Conservation (phyloP, 2,888 invertebrate species). For the Diabrotica balteata region DNA sequence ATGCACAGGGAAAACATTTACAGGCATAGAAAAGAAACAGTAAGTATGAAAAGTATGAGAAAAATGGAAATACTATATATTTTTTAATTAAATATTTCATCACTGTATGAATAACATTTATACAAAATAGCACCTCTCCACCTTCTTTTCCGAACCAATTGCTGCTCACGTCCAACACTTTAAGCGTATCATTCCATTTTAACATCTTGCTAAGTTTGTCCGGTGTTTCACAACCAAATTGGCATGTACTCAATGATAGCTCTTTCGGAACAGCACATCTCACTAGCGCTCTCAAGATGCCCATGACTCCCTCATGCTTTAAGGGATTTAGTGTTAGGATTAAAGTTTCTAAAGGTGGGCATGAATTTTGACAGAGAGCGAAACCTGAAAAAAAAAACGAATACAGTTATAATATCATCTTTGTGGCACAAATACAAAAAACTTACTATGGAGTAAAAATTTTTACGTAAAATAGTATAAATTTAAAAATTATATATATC, state of each 20-base stretch:
- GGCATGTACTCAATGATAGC: slow-evolving; percentile 65
- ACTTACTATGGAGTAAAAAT: too few species aligned
- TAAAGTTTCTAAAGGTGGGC: slow-evolving; percentile 52
- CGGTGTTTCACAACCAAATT: slow-evolving; percentile 64
- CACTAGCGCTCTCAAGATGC: slow-evolving; percentile 66
- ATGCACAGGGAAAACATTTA: too few species aligned
- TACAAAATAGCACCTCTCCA: slow-evolving; percentile 52
- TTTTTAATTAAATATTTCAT: too few species aligned
- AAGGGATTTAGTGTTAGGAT: slow-evolving; percentile 71
- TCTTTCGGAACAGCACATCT: slow-evolving; percentile 65
- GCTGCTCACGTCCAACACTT: slow-evolving; percentile 65
- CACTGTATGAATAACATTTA: too few species aligned
- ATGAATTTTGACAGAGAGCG: slow-evolving; percentile 46
- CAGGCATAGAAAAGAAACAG: too few species aligned
- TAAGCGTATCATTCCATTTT: slow-evolving; percentile 64
- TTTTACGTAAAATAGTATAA: too few species aligned
- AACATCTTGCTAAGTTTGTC: slow-evolving; percentile 65
- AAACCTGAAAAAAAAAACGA: slow-evolving; percentile 35
- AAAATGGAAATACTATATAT: too few species aligned
- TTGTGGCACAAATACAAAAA: too few species aligned
- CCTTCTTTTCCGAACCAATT: slow-evolving; percentile 68
- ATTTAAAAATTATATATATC: too few species aligned
- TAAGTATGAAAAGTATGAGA: too few species aligned
- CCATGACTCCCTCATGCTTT: slow-evolving; percentile 66
- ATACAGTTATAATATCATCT: too few species aligned